A percentile compares a stretch with the other conserved stretches of the same genome.
Evolutionary conservation across 2,888 invertebrate genomes (phyloP).

Genomic region (Hylaea fasciaria): DNA sequence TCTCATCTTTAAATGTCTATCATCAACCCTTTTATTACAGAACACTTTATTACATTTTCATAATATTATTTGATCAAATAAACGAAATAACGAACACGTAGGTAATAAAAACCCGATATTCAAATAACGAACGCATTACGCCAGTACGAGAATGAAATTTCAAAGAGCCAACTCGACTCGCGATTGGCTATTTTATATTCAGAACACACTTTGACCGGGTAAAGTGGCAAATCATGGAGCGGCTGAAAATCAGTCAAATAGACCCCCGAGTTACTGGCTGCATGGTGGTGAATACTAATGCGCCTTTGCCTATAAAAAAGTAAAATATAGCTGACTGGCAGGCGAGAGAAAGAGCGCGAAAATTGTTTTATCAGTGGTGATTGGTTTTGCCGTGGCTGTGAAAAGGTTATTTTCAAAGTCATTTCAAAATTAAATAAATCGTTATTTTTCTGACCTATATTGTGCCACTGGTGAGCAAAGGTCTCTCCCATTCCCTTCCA

Average conservation of each 20-base stretch:
- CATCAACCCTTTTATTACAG: slow-evolving; percentile 29
- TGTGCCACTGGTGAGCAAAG: slow-evolving; percentile 14
- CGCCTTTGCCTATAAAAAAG: slow-evolving; percentile 46
- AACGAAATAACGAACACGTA: slow-evolving; percentile 46
- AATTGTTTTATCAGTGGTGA: slow-evolving; percentile 5
- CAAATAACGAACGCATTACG: slow-evolving; percentile 73
- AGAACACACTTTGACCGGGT: slow-evolving; percentile 76
- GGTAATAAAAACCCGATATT: slow-evolving; percentile 70
- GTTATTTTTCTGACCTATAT: slow-evolving; percentile 13
- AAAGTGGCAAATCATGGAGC: slow-evolving; percentile 84
- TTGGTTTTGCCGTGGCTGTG: slow-evolving; percentile 1
- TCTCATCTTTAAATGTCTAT: slow-evolving; percentile 11
- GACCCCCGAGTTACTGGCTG: slow-evolving; percentile 75
- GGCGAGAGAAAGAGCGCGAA: slow-evolving; percentile 12
- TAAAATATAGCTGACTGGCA: slow-evolving; percentile 24
- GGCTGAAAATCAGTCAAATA: slow-evolving; percentile 85
- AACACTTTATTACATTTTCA: slow-evolving; percentile 31
- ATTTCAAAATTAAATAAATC: neutral
- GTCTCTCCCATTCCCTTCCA: slow-evolving; percentile 16
- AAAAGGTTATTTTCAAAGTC: slow-evolving; percentile 1
- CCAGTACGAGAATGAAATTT: slow-evolving; percentile 77
- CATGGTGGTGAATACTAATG: slow-evolving; percentile 68
- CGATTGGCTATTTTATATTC: slow-evolving; percentile 77
- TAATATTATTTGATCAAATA: slow-evolving; percentile 42
- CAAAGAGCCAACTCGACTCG: slow-evolving; percentile 61